Conservation (phyloP, 2,113 vertebrate species). For the Labeo rohita region DNA sequence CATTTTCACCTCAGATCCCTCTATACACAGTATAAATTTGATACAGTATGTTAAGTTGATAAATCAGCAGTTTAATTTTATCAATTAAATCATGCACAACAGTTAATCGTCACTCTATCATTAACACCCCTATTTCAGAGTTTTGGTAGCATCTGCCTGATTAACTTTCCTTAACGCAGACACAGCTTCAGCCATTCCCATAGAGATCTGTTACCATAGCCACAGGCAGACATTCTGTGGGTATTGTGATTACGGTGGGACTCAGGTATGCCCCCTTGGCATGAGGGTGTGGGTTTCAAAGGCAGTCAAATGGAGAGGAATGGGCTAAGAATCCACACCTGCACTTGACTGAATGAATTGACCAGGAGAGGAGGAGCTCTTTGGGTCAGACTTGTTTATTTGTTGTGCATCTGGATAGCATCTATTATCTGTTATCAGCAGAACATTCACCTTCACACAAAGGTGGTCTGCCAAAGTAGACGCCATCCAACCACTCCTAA, state of each 20-base stretch:
- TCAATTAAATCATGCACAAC: neutral
- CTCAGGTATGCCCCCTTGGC: conserved; percentile 47
- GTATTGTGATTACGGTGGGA: conserved; percentile 35
- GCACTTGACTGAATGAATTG: conserved; percentile 9
- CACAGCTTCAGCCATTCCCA: conserved; percentile 45
- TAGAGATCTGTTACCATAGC: conserved; percentile 51
- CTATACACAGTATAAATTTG: neutral
- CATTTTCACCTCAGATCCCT: neutral
- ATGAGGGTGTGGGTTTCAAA: conserved; percentile 53
- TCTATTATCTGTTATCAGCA: conserved; percentile 7
- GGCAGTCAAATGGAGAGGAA: conserved; percentile 7
- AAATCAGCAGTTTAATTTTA: neutral
- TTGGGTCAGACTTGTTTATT: conserved; percentile 6
- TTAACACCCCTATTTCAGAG: neutral
- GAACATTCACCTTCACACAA: neutral
- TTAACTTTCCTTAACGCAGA: conserved; percentile 2
- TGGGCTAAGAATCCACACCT: conserved; percentile 29
- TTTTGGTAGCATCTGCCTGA: neutral
- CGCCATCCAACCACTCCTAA: neutral
- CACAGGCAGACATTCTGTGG: conserved; percentile 26
- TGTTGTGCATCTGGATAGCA: conserved; percentile 13
- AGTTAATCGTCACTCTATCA: neutral
- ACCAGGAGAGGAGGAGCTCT: neutral
- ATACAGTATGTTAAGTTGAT: neutral
- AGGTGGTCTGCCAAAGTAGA: conserved; percentile 10